Evolutionary conservation across 2,797 vertebrate species (phyloP), one percentile per base, ranked within the genome.

Genomic region (Leptoclinus maculatus): DNA sequence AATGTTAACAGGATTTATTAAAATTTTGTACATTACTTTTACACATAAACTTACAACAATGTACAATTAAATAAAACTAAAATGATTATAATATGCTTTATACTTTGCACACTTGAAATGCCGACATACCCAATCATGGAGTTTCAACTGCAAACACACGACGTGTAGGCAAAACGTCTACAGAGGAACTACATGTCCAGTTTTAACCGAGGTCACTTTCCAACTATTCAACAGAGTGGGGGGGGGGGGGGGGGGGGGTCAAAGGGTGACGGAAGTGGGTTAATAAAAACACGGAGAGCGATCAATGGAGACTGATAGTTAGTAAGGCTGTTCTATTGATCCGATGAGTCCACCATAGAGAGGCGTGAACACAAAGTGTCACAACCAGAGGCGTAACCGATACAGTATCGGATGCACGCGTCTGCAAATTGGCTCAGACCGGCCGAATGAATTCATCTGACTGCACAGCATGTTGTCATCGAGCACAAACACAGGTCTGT

Each of bases 1-100:
- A 36, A 16, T 39, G 25, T 69, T 41, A 47, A 39, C 2, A 62
- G 27, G 16, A 51, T 77, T 87, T 85, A 89, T 85, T 86, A 32
- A 11, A 76, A 39, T 49, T 68, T 25, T 82, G 11, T 71, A 80
- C 62, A 78, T 45, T 54, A 57, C 39, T 58, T 41, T 36, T 32
- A 16, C 36, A 57, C 60, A 59, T 59, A 25, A 25, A 59, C 2
- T 65, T 25, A 71, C 23, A 60, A 57, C 3, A 70, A 65, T 78
- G 9, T 71, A 76, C 47, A 80, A 79, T 83, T 71, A 71, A 53
- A 79, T 32, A 59, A 36, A 0, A 23, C 16, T 47, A 56, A 43
- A 57, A 6, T 17, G 5, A 49, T 43, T 43, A 38, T 16, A 73
- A 58, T 32, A 34, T 62, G 19, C 23, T 29, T 29, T 29, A 29